Evolutionary conservation across 2,888 invertebrate genomes (phyloP), one percentile per base, ranked within the genome.

Genomic region (Meiosimyza decipiens): DNA sequence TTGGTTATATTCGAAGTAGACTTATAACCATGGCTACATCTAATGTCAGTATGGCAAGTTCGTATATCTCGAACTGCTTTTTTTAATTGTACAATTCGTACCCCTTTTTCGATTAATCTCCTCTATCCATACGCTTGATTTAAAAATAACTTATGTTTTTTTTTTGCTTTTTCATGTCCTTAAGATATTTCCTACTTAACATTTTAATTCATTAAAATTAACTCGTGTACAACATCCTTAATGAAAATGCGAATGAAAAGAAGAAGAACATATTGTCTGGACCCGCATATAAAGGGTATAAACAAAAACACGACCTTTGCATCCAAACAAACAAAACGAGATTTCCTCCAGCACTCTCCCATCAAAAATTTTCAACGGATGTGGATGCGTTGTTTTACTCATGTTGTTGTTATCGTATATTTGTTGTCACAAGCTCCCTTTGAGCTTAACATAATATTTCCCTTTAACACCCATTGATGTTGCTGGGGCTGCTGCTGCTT

Each of bases 171-270:
- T 18, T 52, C 63, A 52, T 71, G 63, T 47, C 71, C 63, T 71
- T 40, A 18, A 49, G 71, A 49, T 64, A 50, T 71, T 71, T 71
- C n/a, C 63, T 51, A 64, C 67, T 67, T 68, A 73, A 75, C 73
- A 75, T 72, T 73, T 71, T 71, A 75, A 73, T 75, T 75, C 71
- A 75, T 75, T 73, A 71, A 65, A 73, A 75, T 75, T 73, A 73
- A 73, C 65, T 72, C 65, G 65, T 68, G 40, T 52, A 52, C 52
- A 60, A 60, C 59, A 62, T 60, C 55, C 57, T 28, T 16, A 40
- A 40, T n/a, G 28, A 16, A 60, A 60, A 12, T 51, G 51, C 18
- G 18, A n/a, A 60, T 28, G 5, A 40, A 16, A n/a, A 15, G 64
- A 12, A 5, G 50, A 33, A 15, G 62, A 33, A 62, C 13, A 28